These are phyloP conservation scores for Pectinophora gossypiella DNA, from an alignment of 1,140 invertebrate genomes.

Conservation along the genomic window DNA sequence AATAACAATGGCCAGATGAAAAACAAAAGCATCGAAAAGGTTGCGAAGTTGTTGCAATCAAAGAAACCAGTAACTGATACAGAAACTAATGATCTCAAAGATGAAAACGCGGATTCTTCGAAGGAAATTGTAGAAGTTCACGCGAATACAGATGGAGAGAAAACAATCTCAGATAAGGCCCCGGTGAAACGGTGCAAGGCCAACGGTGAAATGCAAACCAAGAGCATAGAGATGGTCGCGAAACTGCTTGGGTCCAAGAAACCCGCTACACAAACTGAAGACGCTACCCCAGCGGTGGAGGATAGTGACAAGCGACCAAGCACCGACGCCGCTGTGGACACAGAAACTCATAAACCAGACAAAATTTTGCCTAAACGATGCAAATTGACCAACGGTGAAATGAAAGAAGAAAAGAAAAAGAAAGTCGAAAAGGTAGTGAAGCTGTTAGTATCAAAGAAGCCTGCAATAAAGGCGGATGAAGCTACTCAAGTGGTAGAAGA, in stretches of 20 bases:
- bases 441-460: slow-evolving; percentile 54
- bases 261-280: neutral
- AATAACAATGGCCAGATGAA: neutral
- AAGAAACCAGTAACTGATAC: neutral
- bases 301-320: slow-evolving; percentile 14
- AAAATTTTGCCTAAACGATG: slow-evolving; percentile 10
- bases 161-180: neutral
- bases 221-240: slow-evolving; percentile 41
- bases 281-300: slow-evolving; percentile 3
- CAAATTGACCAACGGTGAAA: slow-evolving; percentile 22
- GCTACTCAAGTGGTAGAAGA: slow-evolving; percentile 55
- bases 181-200: neutral
- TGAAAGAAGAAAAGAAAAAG: slow-evolving; percentile 25
- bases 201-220: slow-evolving; percentile 51
- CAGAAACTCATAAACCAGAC: neutral
- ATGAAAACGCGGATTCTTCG: neutral
- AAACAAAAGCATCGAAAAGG: neutral
- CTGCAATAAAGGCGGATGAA: slow-evolving; percentile 53
- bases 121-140: neutral
- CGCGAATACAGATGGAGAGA: neutral
- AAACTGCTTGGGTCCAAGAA: slow-evolving; percentile 31
- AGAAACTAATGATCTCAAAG: neutral
- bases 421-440: slow-evolving; percentile 49
- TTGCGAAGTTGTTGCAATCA: neutral
- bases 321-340: slow-evolving; percentile 4